Evolutionary conservation across 2,888 invertebrate genomes (phyloP).

Genomic region (Nymphalis c-album): DNA sequence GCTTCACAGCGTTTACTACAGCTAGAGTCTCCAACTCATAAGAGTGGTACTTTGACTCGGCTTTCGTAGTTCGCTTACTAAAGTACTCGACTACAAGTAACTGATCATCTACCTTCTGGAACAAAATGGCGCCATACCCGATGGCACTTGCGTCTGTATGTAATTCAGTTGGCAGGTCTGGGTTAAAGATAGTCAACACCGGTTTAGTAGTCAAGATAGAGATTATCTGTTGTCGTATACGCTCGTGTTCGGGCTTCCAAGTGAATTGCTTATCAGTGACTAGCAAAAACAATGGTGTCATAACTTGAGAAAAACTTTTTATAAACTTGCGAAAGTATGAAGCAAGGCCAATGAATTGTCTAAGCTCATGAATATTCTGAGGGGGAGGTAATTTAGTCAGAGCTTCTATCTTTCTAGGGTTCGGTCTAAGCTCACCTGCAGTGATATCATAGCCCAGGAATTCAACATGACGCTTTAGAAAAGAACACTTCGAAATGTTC

Average conservation of each 20-base stretch:
- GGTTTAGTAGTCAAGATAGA: too few species aligned
- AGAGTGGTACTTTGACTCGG: slow-evolving; percentile 36
- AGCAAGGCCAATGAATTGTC: slow-evolving; percentile 41
- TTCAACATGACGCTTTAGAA: slow-evolving; percentile 36
- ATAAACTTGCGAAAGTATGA: slow-evolving; percentile 5
- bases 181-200: too few species aligned
- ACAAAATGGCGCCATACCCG: slow-evolving; percentile 36
- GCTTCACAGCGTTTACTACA: slow-evolving; percentile 39
- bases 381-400: slow-evolving; percentile 36
- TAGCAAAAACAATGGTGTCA: too few species aligned
- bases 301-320: too few species aligned
- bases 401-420: slow-evolving; percentile 39
- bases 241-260: too few species aligned
- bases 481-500: slow-evolving; percentile 41
- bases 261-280: too few species aligned
- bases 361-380: slow-evolving; percentile 30
- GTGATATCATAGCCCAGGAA: slow-evolving; percentile 40
- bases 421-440: slow-evolving; percentile 38
- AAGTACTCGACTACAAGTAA: slow-evolving; percentile 29
- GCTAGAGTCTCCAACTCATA: slow-evolving; percentile 35
- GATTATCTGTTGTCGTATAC: too few species aligned
- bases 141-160: too few species aligned
- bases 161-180: too few species aligned
- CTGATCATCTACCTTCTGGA: slow-evolving; percentile 28
- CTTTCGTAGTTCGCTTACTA: slow-evolving; percentile 35